A percentile compares a stretch with the other conserved stretches of the same genome.
Evolutionary conservation across 2,113 vertebrate genomes (phyloP).

Genomic region (Percina caprodes): DNA sequence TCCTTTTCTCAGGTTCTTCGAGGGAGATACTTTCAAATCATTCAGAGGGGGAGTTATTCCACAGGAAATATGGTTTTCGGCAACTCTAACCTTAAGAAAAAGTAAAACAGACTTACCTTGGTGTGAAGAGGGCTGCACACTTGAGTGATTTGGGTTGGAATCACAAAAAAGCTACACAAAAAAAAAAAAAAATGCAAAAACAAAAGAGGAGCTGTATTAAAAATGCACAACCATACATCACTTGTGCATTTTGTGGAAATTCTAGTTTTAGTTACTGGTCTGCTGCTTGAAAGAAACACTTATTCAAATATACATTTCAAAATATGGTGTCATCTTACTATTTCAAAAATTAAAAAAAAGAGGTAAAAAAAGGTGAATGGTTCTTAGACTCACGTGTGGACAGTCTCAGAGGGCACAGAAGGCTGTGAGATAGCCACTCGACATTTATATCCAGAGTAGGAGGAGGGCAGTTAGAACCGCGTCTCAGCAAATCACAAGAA

Average conservation of each 20-base stretch:
- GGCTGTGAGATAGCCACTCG: not conserved
- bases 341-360: not conserved
- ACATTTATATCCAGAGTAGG: constrained; percentile 41
- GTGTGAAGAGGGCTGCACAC: constrained; percentile 14
- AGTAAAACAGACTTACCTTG: not conserved
- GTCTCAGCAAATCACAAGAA: constrained; percentile 52
- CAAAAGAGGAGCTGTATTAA: not conserved
- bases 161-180: not conserved
- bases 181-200: not conserved
- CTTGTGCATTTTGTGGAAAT: not conserved
- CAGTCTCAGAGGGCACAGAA: not conserved
- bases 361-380: not conserved
- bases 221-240: not conserved
- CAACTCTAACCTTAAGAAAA: constrained; percentile 16
- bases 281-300: not conserved
- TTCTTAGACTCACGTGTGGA: constrained; percentile 30
- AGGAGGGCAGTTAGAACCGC: not conserved
- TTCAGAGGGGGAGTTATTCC: constrained; percentile 57
- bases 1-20: constrained; percentile 52
- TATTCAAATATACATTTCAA: not conserved
- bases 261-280: not conserved
- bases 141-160: not conserved
- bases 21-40: constrained; percentile 46
- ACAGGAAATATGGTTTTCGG: constrained; percentile 67
- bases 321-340: not conserved